Conservation (phyloP, 2,888 invertebrate species). For the Patella ulyssiponensis region DNA sequence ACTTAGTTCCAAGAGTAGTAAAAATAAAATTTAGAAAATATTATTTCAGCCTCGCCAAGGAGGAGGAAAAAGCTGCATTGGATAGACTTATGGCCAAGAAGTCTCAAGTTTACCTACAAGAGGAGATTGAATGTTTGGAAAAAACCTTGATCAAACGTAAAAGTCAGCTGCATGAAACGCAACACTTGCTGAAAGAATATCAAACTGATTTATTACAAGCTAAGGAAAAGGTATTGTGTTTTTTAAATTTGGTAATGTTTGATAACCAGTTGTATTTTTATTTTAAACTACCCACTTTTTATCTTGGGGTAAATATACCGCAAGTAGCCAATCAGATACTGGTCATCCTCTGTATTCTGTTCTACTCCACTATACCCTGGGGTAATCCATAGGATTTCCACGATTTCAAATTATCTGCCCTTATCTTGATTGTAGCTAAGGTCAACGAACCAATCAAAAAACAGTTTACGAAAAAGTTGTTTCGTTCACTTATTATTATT, state of each 20-base stretch:
- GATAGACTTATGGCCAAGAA: constrained; percentile 54
- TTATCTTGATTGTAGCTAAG: too few species aligned
- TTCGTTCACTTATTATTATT: too few species aligned
- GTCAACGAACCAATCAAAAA: too few species aligned
- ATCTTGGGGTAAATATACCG: background rate
- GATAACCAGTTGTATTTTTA: background rate
- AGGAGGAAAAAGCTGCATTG: constrained; percentile 52
- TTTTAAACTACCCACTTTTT: background rate
- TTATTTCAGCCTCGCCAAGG: background rate
- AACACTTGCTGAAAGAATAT: constrained; percentile 61
- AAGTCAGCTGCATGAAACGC: constrained; percentile 65
- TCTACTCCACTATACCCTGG: too few species aligned
- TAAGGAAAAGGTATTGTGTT: constrained; percentile 55
- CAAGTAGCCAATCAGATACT: too few species aligned
- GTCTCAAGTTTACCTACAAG: constrained; percentile 54
- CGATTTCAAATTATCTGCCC: too few species aligned
- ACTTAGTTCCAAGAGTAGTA: too few species aligned
- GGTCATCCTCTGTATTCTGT: too few species aligned
- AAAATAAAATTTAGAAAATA: background rate
- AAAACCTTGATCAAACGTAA: constrained; percentile 65
- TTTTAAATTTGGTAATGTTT: background rate
- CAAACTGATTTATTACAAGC: constrained; percentile 61
- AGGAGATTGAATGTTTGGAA: constrained; percentile 66
- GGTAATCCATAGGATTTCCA: too few species aligned
- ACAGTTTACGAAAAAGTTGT: too few species aligned